phyloP scores from a whole-genome alignment of 1,140 invertebrate species.

The Planococcus citri region DNA sequence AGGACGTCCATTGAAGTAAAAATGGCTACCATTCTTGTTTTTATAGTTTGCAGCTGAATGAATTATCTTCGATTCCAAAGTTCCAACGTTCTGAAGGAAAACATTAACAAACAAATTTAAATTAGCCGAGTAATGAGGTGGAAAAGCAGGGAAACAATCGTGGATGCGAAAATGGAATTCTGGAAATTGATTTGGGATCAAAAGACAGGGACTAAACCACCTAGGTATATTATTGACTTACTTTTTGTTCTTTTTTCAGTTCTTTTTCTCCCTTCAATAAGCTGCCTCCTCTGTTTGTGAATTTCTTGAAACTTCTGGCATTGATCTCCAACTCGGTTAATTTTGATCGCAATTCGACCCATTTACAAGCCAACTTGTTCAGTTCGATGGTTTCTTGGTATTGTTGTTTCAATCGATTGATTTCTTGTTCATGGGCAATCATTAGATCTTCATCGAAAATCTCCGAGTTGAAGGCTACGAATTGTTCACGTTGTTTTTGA shows the following conservation, averaged over 20 bases:
- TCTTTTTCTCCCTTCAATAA: neutral
- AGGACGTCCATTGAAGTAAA: neutral
- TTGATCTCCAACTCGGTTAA: neutral
- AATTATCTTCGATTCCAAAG: neutral
- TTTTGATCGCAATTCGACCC: neutral
- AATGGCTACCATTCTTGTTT: neutral
- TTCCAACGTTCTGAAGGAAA: neutral
- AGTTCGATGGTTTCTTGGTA: neutral
- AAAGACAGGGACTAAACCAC: no score
- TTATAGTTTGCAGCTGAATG: neutral
- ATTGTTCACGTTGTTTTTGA: neutral
- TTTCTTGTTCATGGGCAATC: neutral
- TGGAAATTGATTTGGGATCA: no score
- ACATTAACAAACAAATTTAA: no score
- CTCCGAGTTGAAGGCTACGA: neutral
- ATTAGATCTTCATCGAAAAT: neutral
- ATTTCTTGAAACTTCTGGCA: neutral
- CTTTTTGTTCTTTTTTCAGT: neutral
- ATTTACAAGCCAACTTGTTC: neutral
- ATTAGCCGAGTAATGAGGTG: no score
- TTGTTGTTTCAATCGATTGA: neutral
- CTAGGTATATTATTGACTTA: no score
- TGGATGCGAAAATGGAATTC: no score
- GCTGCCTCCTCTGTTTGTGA: neutral
- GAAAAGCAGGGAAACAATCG: no score